Evolutionary conservation across 35 echinoderm and acorn worm genomes (phyloP).

Genomic region (Amphiura filiformis): DNA sequence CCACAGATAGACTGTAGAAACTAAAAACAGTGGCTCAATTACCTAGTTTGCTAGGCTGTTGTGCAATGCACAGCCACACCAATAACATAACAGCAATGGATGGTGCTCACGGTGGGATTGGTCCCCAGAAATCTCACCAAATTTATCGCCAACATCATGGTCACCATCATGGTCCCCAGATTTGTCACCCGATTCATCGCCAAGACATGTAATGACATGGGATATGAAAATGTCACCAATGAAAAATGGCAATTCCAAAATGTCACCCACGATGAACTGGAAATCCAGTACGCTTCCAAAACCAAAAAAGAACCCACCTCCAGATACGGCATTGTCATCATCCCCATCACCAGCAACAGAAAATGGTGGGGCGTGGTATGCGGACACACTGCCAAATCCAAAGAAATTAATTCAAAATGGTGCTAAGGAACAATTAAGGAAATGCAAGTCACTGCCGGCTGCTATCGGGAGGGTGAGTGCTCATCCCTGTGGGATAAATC

Average conservation of each 20-base stretch:
- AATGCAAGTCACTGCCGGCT: background rate
- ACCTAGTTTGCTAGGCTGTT: background rate
- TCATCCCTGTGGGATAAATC: no score
- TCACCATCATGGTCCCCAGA: background rate
- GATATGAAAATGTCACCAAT: background rate
- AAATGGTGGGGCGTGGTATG: background rate
- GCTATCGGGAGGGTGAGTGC: background rate
- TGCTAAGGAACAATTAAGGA: background rate
- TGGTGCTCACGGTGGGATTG: background rate
- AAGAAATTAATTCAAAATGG: background rate
- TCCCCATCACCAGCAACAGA: background rate
- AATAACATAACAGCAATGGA: background rate
- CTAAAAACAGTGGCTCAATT: background rate
- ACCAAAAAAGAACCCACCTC: constrained; percentile 9
- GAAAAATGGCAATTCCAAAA: background rate
- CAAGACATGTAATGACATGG: background rate
- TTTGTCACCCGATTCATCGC: background rate
- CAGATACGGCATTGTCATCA: background rate
- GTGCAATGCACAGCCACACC: background rate
- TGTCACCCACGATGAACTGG: background rate
- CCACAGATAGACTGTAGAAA: background rate
- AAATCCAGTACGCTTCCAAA: constrained; percentile 5
- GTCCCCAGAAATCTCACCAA: background rate
- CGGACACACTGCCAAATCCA: background rate
- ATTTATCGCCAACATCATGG: background rate